Base-by-base conservation (phyloP, 2,888 invertebrate species). In the Carabus problematicus region DNA sequence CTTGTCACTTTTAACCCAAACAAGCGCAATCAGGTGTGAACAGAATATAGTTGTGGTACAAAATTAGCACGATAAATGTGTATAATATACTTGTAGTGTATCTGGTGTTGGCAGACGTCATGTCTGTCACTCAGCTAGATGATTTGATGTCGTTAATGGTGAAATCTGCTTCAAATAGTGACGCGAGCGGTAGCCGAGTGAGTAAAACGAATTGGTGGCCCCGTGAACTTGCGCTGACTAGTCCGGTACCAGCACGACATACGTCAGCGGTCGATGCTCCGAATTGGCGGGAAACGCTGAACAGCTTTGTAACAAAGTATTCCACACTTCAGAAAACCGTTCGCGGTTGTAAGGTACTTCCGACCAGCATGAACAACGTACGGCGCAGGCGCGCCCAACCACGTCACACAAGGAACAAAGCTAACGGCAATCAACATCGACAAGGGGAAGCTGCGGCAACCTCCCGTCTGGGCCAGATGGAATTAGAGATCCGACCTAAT, bases 121-220 rank as follows among this genome's bases (percentile, higher is more conserved):
- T 52, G 63, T 63, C 55, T 64, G 45, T 64, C 43, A 64, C 56
- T 6, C 29, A 29, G 19, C 59, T 75, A 52, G 73, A 74, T 71
- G 71, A 69, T 39, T 72, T 76, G 69, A 73, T 76, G 55, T 69
- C 72, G 49, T 70, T 72, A 70, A 71, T 76, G 68, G 73, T 75
- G 66, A 72, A 71, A 59, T 72, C 71, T 29, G 29, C 29, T 73
- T 71, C 72, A 54, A 43, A 45, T 14, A 56, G 40, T 49, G 66
- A 16, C 41, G 19, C 43, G 12, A 64, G 60, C 29, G 29, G 29
- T 29, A 29, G 29, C 41, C 41, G 58, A 19, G 62, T 12, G 19
- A 11, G 60, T 47, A 71, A 71, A 56, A 74, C 75, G 19, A 55
- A 69, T 45, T 75, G 76, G 74, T 76, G 76, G 76, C 73, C 75